Conservation (phyloP, 2,113 vertebrate species). For the Aptenodytes forsteri region DNA sequence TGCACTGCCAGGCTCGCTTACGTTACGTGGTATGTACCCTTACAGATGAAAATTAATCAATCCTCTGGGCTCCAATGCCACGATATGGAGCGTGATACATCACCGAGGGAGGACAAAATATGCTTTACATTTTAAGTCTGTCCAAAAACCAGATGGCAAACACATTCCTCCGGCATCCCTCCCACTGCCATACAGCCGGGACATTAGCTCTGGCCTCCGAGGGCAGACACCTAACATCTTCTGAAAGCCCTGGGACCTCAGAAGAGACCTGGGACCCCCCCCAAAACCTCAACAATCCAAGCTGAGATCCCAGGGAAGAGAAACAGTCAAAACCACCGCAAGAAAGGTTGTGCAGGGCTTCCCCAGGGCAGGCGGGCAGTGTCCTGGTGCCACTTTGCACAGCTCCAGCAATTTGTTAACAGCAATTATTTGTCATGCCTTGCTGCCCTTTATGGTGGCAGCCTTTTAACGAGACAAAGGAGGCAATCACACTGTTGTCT, state of each 20-base stretch:
- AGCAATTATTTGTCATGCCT: constrained; percentile 19
- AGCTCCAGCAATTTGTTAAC: constrained; percentile 42
- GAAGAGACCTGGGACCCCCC: background rate
- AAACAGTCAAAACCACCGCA: background rate
- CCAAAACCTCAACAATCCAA: background rate
- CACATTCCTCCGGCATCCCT: background rate
- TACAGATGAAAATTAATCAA: background rate
- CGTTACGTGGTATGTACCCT: background rate
- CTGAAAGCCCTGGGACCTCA: background rate
- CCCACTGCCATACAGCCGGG: rapidly evolving
- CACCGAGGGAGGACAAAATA: background rate
- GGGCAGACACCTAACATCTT: background rate
- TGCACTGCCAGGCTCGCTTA: background rate
- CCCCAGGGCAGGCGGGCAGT: background rate
- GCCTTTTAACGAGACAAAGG: background rate
- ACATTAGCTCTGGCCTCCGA: background rate
- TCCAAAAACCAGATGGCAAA: background rate
- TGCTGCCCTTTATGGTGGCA: background rate
- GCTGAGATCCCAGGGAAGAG: background rate
- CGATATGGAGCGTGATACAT: rapidly evolving
- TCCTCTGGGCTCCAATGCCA: background rate
- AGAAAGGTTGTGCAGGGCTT: background rate
- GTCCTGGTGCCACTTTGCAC: constrained; percentile 6
- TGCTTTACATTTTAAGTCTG: background rate
- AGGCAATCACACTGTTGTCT: background rate